Evolutionary conservation across 1,140 invertebrate genomes (phyloP), one percentile per base, ranked within the genome.

Genomic region (Spodoptera frugiperda): DNA sequence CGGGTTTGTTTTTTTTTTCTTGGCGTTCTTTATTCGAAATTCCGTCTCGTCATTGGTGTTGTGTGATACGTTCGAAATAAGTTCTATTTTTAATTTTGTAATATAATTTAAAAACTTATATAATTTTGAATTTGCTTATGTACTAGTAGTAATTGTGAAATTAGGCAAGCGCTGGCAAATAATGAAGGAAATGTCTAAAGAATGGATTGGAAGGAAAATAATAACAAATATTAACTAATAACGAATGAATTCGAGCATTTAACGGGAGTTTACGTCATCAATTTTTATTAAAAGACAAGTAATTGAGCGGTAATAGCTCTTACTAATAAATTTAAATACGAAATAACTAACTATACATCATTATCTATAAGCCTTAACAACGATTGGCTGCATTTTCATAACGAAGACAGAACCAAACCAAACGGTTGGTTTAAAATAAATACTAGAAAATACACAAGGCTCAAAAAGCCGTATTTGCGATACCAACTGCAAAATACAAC

Each of bases 11-110:
- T 17, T 39, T 61, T 61, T 44, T 30, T 30, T n/a, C n/a, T 57
- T 57, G 0, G 1, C 3, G 33, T 61, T 53, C 49, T 17, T 44
- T 61, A 61, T 65, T 21, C 3, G 30, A 68, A 68, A 68, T 44
- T 68, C 48, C 65, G 65, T 68, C 65, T 68, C 61, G 30, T 51
- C 17, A 68, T 68, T 68, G 48, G 65, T 68, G 65, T 68, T 51
- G 48, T 68, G 65, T 68, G 65, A 51, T 68, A 68, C 21, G 46
- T 53, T 67, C 48, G 49, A 30, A 53, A 33, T 68, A 68, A 53
- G 65, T 51, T 53, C 48, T 65, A 68, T 30, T 30, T 68, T 51
- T 68, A 53, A 68, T 68, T n/a, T 39, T 68, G 48, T 68, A 68
- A 30, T 30, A 68, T 68, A n/a, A n/a, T n/a, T n/a, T n/a, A n/a